These are phyloP conservation scores for Origma solitaria DNA, from an alignment of 2,113 vertebrate species.

Conservation along the genomic window DNA sequence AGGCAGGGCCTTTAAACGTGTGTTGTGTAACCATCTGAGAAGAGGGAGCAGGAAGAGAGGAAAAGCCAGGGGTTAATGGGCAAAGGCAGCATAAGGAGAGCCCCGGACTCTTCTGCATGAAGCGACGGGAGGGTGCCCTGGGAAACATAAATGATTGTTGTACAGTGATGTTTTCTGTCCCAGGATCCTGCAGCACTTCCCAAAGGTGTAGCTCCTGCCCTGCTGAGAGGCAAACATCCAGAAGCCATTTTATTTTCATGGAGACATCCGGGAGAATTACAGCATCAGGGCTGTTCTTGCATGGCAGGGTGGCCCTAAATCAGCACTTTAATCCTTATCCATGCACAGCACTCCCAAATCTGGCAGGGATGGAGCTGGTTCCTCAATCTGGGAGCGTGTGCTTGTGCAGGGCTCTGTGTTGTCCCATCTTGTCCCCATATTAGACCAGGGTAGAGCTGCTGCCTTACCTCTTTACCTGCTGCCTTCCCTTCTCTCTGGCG, in stretches of 20 bases:
- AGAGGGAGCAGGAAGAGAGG: not conserved
- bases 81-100: not conserved
- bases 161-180: not conserved
- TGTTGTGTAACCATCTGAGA: not conserved
- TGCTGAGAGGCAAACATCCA: not conserved
- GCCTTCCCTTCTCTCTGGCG: not conserved
- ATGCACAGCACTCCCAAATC: rapidly evolving
- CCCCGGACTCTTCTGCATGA: not conserved
- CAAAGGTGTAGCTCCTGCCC: not conserved
- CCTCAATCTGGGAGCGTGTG: rapidly evolving
- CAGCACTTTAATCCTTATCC: not conserved
- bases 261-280: not conserved
- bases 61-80: not conserved
- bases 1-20: not conserved
- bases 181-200: not conserved
- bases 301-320: not conserved
- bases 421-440: rapidly evolving
- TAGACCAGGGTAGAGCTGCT: not conserved
- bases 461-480: not conserved
- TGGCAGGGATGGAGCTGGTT: not conserved
- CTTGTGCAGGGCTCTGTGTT: not conserved
- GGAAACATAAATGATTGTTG: not conserved
- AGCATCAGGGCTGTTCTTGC: not conserved
- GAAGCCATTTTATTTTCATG: not conserved
- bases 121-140: not conserved